Percentiles rank a stretch among this genome's conserved stretches.
Evolutionary conservation across 2,888 invertebrate genomes (phyloP).

Genomic region (Lysandra bellargus): DNA sequence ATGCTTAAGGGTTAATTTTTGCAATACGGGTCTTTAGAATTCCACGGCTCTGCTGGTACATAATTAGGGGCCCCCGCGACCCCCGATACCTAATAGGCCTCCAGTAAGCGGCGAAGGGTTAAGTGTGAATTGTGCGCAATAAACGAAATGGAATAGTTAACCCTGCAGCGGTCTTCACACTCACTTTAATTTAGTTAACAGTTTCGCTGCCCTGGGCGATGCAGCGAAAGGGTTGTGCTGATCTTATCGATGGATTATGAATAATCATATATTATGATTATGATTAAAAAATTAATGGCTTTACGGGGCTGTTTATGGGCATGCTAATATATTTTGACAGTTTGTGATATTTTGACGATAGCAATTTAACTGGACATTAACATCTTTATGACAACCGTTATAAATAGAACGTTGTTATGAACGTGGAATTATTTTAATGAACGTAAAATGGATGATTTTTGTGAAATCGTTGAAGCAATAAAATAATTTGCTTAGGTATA

Average conservation of each 20-base stretch:
- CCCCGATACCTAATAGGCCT: slow-evolving; percentile 65
- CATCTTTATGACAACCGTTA: not conserved
- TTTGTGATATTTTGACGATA: not conserved
- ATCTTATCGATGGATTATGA: slow-evolving; percentile 36
- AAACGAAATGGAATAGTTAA: slow-evolving; percentile 80
- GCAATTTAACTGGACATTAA: not conserved
- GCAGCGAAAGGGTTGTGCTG: slow-evolving; percentile 72
- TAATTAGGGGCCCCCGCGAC: slow-evolving; percentile 39
- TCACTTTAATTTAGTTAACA: slow-evolving; percentile 80
- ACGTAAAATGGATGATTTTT: too few species aligned
- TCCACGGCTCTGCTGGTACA: slow-evolving; percentile 45
- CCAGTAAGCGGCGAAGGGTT: slow-evolving; percentile 74
- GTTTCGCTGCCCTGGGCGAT: slow-evolving; percentile 71
- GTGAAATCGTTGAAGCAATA: too few species aligned
- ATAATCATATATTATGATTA: slow-evolving; percentile 21
- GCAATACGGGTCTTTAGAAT: slow-evolving; percentile 48
- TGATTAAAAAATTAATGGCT: slow-evolving; percentile 21
- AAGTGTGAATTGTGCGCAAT: slow-evolving; percentile 72
- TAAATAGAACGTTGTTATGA: not conserved
- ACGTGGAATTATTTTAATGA: too few species aligned
- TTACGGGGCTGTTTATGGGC: not conserved
- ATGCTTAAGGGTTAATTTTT: slow-evolving; percentile 28
- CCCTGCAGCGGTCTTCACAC: slow-evolving; percentile 79
- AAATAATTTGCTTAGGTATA: too few species aligned
- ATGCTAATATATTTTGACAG: not conserved